Base-by-base conservation (phyloP, 2,888 invertebrate species). In the Pseudococcus longispinus region DNA sequence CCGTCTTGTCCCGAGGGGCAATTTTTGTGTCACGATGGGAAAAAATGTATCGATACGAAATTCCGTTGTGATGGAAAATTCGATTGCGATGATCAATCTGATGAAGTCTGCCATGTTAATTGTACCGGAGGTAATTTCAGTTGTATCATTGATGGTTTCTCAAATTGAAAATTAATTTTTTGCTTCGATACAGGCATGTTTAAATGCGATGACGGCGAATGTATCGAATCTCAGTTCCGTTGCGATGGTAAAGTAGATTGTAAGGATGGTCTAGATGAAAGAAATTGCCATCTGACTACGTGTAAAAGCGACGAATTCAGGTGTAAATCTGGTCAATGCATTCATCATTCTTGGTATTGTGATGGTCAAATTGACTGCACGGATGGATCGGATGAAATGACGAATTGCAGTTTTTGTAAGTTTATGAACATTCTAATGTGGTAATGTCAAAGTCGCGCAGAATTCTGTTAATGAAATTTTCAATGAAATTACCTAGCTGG, bases 231-330 rank as follows among this genome's bases (percentile, higher is more conserved):
- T 32, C 85, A 87, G 4, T 88, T 87, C 77, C 87, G 88, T 15
- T 89, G 89, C 85, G 95, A 97, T 90, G 93, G 93, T 0, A 91
- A 92, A n/a, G 91, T 91, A 77, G 96, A 97, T 91, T 97, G 97
- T 88, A 51, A 74, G 2, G 91, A 91, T 87, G 89, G 89, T 4
- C 90, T 91, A 8, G 91, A 91, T 88, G 91, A 92, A 88, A 88
- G 87, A 44, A 88, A 88, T 46, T 89, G 89, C 86, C 32, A 87
- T 4, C 37, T 80, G 5, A 51, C 77, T 13, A 88, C 23, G n/a
- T 88, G 88, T 44, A 51, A 86, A 29, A 84, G 87, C 9, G n/a
- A 60, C 18, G 77, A 88, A 74, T 88, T 88, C 32, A 83, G 88
- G 44, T 92, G 92, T 88, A 83, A 89, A 0, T 89, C 89, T 2